Evolutionary conservation across 2,113 vertebrate species (phyloP).

Genomic region (Egretta garzetta): DNA sequence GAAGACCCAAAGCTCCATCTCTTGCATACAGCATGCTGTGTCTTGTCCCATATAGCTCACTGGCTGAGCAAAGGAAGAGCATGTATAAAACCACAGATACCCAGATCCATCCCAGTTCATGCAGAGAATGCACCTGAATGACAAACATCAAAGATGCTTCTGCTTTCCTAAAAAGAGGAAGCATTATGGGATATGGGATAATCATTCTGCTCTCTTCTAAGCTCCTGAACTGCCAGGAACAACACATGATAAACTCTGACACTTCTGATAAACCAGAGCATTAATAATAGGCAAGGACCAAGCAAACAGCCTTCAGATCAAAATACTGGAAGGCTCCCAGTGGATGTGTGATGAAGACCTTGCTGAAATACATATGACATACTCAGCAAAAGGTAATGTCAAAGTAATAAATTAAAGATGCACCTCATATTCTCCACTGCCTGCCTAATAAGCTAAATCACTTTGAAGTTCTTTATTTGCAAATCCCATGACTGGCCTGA

Average conservation of each 20-base stretch:
- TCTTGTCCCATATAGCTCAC: background rate
- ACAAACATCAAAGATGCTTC: background rate
- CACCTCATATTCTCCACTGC: background rate
- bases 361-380: background rate
- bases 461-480: background rate
- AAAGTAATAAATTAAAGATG: background rate
- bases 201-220: background rate
- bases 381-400: background rate
- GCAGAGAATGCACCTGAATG: background rate
- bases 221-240: background rate
- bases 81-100: background rate
- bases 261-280: background rate
- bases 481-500: background rate
- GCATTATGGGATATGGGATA: background rate
- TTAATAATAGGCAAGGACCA: background rate
- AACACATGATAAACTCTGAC: background rate
- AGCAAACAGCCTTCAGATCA: background rate
- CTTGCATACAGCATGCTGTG: background rate
- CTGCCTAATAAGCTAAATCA: background rate
- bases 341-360: background rate
- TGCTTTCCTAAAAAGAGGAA: background rate
- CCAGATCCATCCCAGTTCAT: background rate
- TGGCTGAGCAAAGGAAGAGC: background rate
- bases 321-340: background rate
- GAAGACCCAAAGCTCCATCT: background rate